A percentile compares a stretch with the other conserved stretches of the same genome.
Evolutionary conservation across 2,888 invertebrate genomes (phyloP).

Genomic region (Lottia scabra): DNA sequence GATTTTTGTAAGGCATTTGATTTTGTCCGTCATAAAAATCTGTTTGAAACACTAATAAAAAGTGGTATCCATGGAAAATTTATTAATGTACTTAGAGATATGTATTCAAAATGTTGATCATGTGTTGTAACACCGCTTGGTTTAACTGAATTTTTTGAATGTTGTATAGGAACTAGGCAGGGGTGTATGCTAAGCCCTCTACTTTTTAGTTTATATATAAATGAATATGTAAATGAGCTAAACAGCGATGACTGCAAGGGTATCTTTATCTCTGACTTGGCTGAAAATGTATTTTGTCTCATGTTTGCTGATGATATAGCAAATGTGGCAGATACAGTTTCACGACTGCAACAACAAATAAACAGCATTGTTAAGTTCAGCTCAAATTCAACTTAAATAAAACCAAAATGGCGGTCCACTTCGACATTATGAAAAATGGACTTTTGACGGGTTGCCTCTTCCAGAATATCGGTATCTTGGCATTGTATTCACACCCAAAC

Average conservation of each 20-base stretch:
- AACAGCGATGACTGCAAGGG: not conserved
- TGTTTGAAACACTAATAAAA: not conserved
- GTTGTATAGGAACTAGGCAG: conserved; percentile 2
- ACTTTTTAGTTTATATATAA: not conserved
- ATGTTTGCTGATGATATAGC: conserved; percentile 19
- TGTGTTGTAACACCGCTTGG: conserved; percentile 7
- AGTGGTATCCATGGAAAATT: conserved; percentile 5
- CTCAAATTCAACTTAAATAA: conserved; percentile 1
- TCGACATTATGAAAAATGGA: not conserved
- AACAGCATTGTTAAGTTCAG: conserved; percentile 10
- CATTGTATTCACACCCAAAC: conserved; percentile 15
- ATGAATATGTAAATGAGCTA: not conserved
- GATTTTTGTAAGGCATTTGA: not conserved
- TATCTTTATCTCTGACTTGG: not conserved
- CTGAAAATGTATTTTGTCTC: conserved; percentile 9
- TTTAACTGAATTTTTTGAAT: not conserved
- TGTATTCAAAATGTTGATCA: conserved; percentile 2
- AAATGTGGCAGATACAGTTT: conserved; percentile 9
- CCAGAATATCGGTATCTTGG: conserved; percentile 7
- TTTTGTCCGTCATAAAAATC: not conserved
- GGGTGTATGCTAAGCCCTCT: conserved; percentile 8
- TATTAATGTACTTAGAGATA: not conserved
- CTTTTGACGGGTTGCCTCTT: not conserved
- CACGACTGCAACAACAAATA: conserved; percentile 14
- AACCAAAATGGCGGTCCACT: not conserved